Evolutionary conservation across 2,113 vertebrate genomes (phyloP), one percentile per base, ranked within the genome.

Genomic region (Dunckerocampus dactyliophorus): DNA sequence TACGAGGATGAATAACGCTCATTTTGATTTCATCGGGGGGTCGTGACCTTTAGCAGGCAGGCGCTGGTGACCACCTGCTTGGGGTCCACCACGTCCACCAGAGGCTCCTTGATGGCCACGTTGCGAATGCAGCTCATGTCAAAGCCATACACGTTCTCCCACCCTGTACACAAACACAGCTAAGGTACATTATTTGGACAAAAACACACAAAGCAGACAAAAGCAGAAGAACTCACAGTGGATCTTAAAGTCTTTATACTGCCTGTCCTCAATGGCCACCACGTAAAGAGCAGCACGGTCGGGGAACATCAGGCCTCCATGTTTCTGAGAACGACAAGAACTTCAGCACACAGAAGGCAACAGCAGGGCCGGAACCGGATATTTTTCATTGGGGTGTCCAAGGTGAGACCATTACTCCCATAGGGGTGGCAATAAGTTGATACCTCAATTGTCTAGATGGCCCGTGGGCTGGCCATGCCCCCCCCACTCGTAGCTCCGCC

Each of bases 161-260:
- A 98, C 96, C 96, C 96, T 98, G 21, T 6, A 67, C 62, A 79
- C 28, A 69, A 43, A 65, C n/a, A 71, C 3, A 16, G 47, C 31
- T 28, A 52, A 37, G 2, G 6, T 57, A 48, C 28, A 11, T 10
- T 39, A 31, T 62, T 12, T 59, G 15, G 1, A 42, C 54, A 11
- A 2, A 21, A 22, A 15, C 28, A 13, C 7, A n/a, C n/a, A n/a
- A n/a, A n/a, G n/a, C n/a, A n/a, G 1, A 6, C 20, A 0, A 2
- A 39, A 39, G 10, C 42, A 59, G 22, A 59, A 10, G 39, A 49
- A 86, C 95, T 97, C 77, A 98, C 96, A 98, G 76, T 98, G 96
- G 75, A 98, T 98, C 93, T 98, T 98, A 90, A 97, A 98, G 92
- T 98, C 95, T 88, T 98, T 98, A 86, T 98, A 98, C 77, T 98